Base-by-base conservation (phyloP, 2,797 vertebrate genomes). In the Nasua narica region DNA sequence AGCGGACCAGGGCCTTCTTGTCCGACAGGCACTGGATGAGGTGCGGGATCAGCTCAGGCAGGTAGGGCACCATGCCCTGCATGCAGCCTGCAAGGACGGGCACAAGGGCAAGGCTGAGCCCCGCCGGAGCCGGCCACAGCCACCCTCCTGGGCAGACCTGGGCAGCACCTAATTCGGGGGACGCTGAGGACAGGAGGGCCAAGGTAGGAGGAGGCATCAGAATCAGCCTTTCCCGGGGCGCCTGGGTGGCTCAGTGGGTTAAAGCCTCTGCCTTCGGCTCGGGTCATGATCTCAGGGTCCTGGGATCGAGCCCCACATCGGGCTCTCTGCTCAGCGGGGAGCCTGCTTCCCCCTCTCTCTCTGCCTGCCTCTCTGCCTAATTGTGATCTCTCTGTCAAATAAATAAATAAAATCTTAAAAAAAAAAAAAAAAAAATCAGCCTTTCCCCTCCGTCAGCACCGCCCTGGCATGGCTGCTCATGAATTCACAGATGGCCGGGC, bases 21-120 rank as follows among this genome's bases (percentile, higher is more conserved):
- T 99, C 99, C 0, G 99, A 99, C 94, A 99, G 98, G 98, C 99
- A 99, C 96, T 99, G 99, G 97, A 99, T 99, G 89, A 99, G 99
- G 98, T 99, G 99, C 0, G 99, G 99, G 95, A 99, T 99, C 95
- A 99, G 98, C 98, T 99, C 99, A 0, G 99, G 99, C 91, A 99
- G 98, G 98, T 99, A 99, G 0, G 99, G 99, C 2, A 99, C 99
- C 99, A 99, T 99, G 37, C 99, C 99, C 98, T 99, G 99, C 99
- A 99, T 99, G 87, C 99, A 99, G 74, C 99, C 99, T 99, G 98
- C 11, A 83, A 35, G 54, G 5, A 85, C 11, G 0, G 6, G 32
- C 27, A 48, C 19, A 9, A 35, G 25, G 4, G 48, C 25, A 56
- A 70, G 35, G 37, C 37, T 50, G 18, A 94, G 91, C 21, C 29